These are phyloP conservation scores for Petrosia ficiformis DNA, from an alignment of 37 sponge, comb jelly and placozoan species.

Conservation along the genomic window DNA sequence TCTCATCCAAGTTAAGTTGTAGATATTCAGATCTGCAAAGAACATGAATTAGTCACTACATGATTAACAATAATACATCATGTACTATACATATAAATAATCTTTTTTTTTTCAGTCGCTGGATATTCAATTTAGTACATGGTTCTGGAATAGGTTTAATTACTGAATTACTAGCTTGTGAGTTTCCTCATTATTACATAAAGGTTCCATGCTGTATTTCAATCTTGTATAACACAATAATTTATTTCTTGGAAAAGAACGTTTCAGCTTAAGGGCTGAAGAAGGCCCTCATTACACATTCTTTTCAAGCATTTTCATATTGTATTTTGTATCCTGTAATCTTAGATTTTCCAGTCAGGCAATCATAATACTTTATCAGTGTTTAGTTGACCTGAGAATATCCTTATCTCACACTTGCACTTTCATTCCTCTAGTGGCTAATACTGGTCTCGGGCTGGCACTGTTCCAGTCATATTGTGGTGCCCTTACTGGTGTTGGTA, in stretches of 20 bases:
- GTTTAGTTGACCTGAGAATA: no score
- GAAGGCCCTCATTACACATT: no score
- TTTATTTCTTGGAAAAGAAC: no score
- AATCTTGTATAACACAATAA: no score
- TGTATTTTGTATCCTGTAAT: background rate
- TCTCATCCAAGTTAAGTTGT: no score
- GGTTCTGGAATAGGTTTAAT: constrained; percentile 35
- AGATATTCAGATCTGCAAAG: no score
- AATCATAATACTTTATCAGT: no score
- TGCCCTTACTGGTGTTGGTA: background rate
- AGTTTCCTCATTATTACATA: constrained; percentile 5
- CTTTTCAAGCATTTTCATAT: no score
- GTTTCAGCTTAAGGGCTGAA: no score
- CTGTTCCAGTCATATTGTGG: constrained; percentile 9
- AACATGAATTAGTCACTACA: background rate
- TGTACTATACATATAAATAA: background rate
- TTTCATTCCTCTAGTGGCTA: constrained; percentile 11
- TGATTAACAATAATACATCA: background rate
- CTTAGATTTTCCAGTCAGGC: background rate
- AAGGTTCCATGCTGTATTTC: no score
- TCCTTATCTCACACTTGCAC: no score
- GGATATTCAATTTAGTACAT: constrained; percentile 68
- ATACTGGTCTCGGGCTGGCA: background rate
- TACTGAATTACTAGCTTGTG: constrained; percentile 41
- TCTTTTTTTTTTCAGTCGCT: constrained; percentile 29